Conservation (phyloP, 2,113 vertebrate genomes). For the Patagioenas fasciata region DNA sequence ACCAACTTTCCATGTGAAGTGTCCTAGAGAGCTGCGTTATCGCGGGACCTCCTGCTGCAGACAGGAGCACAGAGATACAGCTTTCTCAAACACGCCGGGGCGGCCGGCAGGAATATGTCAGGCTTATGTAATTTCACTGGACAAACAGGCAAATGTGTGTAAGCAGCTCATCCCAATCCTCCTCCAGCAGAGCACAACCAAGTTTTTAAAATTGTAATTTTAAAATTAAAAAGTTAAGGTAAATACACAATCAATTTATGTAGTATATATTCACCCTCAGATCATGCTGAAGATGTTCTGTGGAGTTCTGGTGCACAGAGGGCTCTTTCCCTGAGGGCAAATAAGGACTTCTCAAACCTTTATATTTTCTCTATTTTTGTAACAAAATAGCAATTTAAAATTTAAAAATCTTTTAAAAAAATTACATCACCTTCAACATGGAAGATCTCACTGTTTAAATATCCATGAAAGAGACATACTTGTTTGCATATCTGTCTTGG, state of each 20-base stretch:
- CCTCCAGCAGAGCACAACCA: constrained; percentile 82
- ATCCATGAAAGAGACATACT: constrained; percentile 80
- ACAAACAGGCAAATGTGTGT: constrained; percentile 76
- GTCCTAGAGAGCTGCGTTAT: constrained; percentile 48
- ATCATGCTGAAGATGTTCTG: constrained; percentile 81
- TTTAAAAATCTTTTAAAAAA: constrained; percentile 83
- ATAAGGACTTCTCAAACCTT: constrained; percentile 81
- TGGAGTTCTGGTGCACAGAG: constrained; percentile 85
- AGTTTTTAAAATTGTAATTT: constrained; percentile 80
- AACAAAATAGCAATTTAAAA: constrained; percentile 86
- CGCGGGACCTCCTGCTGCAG: constrained; percentile 73
- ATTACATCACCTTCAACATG: constrained; percentile 84
- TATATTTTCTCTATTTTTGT: constrained; percentile 83
- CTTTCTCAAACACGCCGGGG: constrained; percentile 54
- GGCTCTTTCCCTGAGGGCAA: constrained; percentile 88
- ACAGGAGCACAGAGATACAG: constrained; percentile 49
- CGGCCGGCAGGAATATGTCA: constrained; percentile 65
- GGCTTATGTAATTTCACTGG: constrained; percentile 73
- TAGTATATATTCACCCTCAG: constrained; percentile 82
- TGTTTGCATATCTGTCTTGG: constrained; percentile 81
- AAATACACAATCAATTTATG: constrained; percentile 84
- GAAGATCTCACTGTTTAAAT: constrained; percentile 84
- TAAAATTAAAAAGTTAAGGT: constrained; percentile 83
- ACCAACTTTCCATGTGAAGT: constrained; percentile 45
- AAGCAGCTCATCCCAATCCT: constrained; percentile 77